Evolutionary conservation across 2,888 invertebrate genomes (phyloP), one percentile per base, ranked within the genome.

Genomic region (Rhopalosiphum nymphaeae): DNA sequence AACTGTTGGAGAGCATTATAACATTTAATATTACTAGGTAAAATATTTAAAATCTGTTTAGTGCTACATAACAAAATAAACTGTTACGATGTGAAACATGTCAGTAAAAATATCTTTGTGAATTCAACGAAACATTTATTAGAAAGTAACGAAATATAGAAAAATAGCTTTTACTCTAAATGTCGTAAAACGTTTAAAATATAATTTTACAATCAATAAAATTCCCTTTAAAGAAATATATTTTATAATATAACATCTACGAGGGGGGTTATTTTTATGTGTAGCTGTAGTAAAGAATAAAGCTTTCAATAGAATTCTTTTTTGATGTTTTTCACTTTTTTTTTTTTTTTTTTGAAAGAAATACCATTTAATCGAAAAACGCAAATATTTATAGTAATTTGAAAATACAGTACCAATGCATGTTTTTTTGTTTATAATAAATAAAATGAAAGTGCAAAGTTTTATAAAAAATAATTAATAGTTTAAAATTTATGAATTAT

Each of bases 171-270:
- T 88, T 49, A 88, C n/a, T 53, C 29, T 16, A 87, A 29, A 46
- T 11, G 87, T n/a, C n/a, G 2, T 88, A 53, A 36, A 88, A 49
- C 26, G 4, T 89, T 53, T 11, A 21, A 88, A 56, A 56, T 56
- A 89, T n/a, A 42, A 56, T 56, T 90, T 67, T 89, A 11, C 57
- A 44, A 46, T 61, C 61, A 42, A 90, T 61, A 90, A 61, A 61
- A 89, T 61, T 89, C 44, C 3, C 16, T 89, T 89, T 46, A 61
- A 57, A 89, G 29, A 89, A 89, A 89, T 61, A 44, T 89, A 44
- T 44, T 89, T 89, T 61, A 61, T 61, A 44, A 61, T n/a, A 61
- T 89, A 61, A 61, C 44, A 61, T 49, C 21, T 29, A 53, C 13
- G 46, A 89, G 1, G 49, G 49, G n/a, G 56, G 42, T 89, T 42